Conservation (phyloP, 2,888 invertebrate genomes). For the Clanis bilineata region DNA sequence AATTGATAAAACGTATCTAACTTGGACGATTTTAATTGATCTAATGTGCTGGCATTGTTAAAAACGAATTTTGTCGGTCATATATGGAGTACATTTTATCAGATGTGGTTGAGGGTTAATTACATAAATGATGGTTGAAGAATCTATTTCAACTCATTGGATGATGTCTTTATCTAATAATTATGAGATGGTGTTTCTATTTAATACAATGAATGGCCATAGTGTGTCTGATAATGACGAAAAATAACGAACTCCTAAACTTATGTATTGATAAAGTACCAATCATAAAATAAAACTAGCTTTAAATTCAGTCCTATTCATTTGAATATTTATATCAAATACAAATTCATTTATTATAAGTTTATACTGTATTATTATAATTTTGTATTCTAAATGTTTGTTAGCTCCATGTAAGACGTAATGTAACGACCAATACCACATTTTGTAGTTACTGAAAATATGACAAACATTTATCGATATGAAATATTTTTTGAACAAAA, state of each 20-base stretch:
- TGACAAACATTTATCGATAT: not conserved
- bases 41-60: constrained; percentile 64
- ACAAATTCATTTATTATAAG: too few relatives aligned
- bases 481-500: not conserved
- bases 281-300: too few relatives aligned
- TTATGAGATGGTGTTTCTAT: not conserved
- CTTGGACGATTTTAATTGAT: constrained; percentile 78
- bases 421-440: too few relatives aligned
- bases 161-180: not conserved
- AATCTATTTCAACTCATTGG: not conserved
- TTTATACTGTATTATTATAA: too few relatives aligned
- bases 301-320: too few relatives aligned
- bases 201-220: not conserved
- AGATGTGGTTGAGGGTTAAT: constrained; percentile 24
- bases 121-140: constrained; percentile 1
- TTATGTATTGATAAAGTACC: too few relatives aligned
- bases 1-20: constrained; percentile 81
- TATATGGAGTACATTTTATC: constrained; percentile 50
- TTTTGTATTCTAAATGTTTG: too few relatives aligned
- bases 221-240: not conserved
- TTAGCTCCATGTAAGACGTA: too few relatives aligned
- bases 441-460: not conserved
- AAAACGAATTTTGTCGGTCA: constrained; percentile 62
- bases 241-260: too few relatives aligned
- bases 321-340: too few relatives aligned